phyloP scores from a whole-genome alignment of 64 coral and sea anemone species.

The Dendrophyllia cribrosa region DNA sequence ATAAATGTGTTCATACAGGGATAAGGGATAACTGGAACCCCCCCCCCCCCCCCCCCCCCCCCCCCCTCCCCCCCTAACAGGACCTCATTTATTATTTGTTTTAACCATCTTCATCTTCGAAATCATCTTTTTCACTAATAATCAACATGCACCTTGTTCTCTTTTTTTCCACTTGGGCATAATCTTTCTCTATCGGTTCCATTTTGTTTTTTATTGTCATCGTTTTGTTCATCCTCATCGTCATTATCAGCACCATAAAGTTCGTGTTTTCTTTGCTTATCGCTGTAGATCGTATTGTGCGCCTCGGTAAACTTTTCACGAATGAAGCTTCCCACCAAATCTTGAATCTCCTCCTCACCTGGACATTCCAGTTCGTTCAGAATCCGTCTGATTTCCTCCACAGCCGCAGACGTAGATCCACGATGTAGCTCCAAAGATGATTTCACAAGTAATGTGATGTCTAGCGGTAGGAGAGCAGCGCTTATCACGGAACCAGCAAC shows the following conservation, averaged over 20 bases:
- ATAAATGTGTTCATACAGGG: no score
- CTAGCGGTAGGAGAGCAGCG: constrained; percentile 28
- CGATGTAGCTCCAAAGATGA: constrained; percentile 42
- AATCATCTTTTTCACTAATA: no score
- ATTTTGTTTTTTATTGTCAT: background rate
- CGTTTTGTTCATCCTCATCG: background rate
- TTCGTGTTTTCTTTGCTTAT: background rate
- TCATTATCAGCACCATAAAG: no score
- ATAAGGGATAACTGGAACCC: no score
- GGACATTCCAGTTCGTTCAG: constrained; percentile 31
- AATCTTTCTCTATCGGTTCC: no score
- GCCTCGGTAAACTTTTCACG: constrained; percentile 45
- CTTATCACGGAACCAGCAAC: constrained; percentile 40
- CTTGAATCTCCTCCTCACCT: constrained; percentile 6
- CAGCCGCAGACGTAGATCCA: constrained; percentile 40
- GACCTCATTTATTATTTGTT: no score
- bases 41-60: no score
- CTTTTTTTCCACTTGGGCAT: no score
- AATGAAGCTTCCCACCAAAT: constrained; percentile 21
- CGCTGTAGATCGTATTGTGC: background rate
- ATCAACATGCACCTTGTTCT: no score
- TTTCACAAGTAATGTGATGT: constrained; percentile 22
- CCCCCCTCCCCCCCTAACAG: no score
- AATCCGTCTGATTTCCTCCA: constrained; percentile 31
- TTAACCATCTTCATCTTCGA: no score